Base-by-base conservation (phyloP, 2,888 invertebrate species). In the Mythimna loreyi region DNA sequence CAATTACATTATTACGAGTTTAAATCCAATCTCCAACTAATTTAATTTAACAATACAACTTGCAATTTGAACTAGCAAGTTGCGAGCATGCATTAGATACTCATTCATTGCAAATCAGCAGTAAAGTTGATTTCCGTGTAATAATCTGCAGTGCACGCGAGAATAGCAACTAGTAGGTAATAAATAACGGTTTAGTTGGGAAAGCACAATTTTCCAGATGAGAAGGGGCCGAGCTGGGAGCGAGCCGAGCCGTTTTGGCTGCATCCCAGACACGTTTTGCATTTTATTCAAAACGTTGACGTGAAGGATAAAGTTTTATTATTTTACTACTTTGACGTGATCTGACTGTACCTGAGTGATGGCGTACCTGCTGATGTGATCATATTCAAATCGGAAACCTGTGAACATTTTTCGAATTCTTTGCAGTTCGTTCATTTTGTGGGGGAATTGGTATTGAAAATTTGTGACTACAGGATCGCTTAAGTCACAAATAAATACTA, bases 211-310 rank as follows among this genome's bases (percentile, higher is more conserved):
- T 84, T 80, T 74, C 79, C 79, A 84, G 72, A 78, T 72, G 84
- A 84, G 86, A 87, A 79, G 57, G 76, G 56, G 72, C 86, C 84
- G 81, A 78, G 52, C 75, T 74, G 76, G 84, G 76, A 85, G 82
- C 84, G 87, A 81, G 83, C 79, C 81, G 85, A 85, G 84, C 86
- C 85, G 87, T 89, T 91, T 92, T 94, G 94, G 94, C 94, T 94
- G 93, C 94, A 93, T 89, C 94, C 94, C 94, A 94, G 91, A 90
- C 95, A 95, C 95, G 95, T 94, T 93, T 92, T 91, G 92, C 94
- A 94, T 95, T 95, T 95, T 94, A 95, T 95, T 95, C 95, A 95
- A 94, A 95, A 94, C 92, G 95, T 92, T 94, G 94, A 94, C 93
- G 92, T 92, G 91, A 89, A 93, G 94, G 92, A 94, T 94, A 92